Conservation (phyloP, 1,140 invertebrate genomes). For the Myzus persicae region DNA sequence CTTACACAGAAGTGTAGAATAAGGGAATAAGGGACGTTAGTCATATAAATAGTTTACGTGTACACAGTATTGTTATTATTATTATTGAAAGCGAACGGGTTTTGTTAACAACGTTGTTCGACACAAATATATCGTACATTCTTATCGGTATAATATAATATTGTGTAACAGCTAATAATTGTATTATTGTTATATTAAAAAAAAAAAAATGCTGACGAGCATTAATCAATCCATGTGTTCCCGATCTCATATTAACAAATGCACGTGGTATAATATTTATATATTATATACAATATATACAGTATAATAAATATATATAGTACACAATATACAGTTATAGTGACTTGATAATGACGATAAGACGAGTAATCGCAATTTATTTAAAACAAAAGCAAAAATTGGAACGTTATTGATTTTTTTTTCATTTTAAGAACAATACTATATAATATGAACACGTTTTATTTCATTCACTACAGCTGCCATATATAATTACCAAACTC, state of each 20-base stretch:
- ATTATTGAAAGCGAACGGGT: not conserved
- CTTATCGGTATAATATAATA: not conserved
- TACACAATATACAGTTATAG: not conserved
- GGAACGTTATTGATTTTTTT: constrained; percentile 17
- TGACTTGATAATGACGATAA: not conserved
- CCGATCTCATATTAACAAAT: not conserved
- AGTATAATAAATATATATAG: too few relatives aligned
- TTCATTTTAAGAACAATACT: not conserved
- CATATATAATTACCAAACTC: not conserved
- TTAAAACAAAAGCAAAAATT: not conserved
- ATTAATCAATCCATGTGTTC: not conserved
- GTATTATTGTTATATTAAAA: not conserved
- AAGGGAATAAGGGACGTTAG: not conserved
- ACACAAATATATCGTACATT: not conserved
- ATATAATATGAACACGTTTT: not conserved
- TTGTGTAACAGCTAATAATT: not conserved
- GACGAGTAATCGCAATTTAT: not conserved
- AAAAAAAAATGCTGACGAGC: not conserved
- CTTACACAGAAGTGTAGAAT: not conserved
- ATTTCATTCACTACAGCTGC: not conserved
- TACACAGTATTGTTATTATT: not conserved
- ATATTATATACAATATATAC: not conserved
- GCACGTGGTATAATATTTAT: not conserved
- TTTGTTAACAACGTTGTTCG: not conserved
- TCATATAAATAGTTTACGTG: not conserved